phyloP scores from a whole-genome alignment of 2,797 vertebrate genomes.

The Aselliscus stoliczkanus region DNA sequence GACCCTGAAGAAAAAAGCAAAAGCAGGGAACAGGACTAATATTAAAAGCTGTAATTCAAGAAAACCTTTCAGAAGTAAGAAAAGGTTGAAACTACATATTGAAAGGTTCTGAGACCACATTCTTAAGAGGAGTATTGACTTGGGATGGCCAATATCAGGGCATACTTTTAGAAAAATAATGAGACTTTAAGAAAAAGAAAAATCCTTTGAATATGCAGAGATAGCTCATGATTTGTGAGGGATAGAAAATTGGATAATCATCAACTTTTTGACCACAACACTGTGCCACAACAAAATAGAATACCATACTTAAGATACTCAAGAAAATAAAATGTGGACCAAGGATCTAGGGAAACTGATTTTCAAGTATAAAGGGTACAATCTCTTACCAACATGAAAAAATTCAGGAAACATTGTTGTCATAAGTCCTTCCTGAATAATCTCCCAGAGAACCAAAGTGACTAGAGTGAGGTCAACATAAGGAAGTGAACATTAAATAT shows the following conservation, averaged over 20 bases:
- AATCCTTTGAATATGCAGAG: neutral
- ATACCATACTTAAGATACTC: neutral
- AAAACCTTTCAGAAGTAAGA: neutral
- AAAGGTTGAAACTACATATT: neutral
- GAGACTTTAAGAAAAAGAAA: neutral
- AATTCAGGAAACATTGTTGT: neutral
- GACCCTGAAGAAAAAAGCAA: neutral
- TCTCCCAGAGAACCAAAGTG: neutral
- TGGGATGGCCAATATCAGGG: neutral
- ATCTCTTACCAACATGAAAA: neutral
- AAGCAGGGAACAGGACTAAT: neutral
- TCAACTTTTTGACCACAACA: neutral
- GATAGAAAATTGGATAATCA: neutral
- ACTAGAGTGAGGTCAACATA: neutral
- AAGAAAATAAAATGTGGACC: neutral
- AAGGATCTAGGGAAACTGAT: neutral
- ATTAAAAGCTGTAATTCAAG: neutral
- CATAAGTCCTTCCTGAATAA: neutral
- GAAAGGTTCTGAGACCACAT: neutral
- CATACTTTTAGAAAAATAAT: constrained; percentile 22
- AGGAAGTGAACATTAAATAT: neutral
- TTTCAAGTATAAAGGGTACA: neutral
- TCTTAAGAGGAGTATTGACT: neutral
- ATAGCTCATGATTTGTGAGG: neutral
- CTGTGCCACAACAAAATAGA: neutral